phyloP scores from a whole-genome alignment of 2,888 invertebrate genomes.

The Drosophila leonis region DNA sequence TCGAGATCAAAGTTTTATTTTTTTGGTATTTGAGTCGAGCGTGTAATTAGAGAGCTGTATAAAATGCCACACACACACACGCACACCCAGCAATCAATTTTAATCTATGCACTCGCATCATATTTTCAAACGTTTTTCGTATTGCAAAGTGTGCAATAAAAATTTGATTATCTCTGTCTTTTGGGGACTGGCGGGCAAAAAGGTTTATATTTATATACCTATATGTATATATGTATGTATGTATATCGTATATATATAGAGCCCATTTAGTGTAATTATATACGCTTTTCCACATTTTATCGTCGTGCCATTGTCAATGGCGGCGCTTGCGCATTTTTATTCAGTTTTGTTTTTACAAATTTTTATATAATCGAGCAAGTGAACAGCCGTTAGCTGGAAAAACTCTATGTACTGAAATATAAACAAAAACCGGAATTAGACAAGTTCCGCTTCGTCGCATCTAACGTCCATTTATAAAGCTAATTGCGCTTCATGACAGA shows the following conservation, averaged over 20 bases:
- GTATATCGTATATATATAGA: background rate
- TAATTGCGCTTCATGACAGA: slow-evolving; percentile 56
- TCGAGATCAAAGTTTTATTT: slow-evolving; percentile 59
- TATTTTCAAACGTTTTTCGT: slow-evolving; percentile 22
- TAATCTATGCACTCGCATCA: slow-evolving; percentile 54
- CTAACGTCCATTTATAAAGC: slow-evolving; percentile 43
- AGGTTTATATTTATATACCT: slow-evolving; percentile 12
- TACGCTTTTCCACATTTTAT: slow-evolving; percentile 40
- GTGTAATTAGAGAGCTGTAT: slow-evolving; percentile 58
- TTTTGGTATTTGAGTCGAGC: slow-evolving; percentile 39
- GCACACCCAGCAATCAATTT: slow-evolving; percentile 54
- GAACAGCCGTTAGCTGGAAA: slow-evolving; percentile 29
- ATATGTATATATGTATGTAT: too few species aligned
- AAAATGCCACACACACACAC: slow-evolving; percentile 23
- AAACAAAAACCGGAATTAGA: slow-evolving; percentile 43
- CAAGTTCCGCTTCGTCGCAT: slow-evolving; percentile 48
- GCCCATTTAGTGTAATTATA: slow-evolving; percentile 33
- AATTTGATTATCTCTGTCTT: slow-evolving; percentile 49
- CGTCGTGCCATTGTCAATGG: slow-evolving; percentile 45
- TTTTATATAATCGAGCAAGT: slow-evolving; percentile 38
- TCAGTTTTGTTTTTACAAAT: slow-evolving; percentile 11
- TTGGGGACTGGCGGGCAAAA: slow-evolving; percentile 25
- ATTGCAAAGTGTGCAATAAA: slow-evolving; percentile 40
- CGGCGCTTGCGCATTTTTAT: slow-evolving; percentile 15
- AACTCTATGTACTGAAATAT: slow-evolving; percentile 23